Conservation (phyloP, 2,888 invertebrate species). For the Xestia rhomboidea region DNA sequence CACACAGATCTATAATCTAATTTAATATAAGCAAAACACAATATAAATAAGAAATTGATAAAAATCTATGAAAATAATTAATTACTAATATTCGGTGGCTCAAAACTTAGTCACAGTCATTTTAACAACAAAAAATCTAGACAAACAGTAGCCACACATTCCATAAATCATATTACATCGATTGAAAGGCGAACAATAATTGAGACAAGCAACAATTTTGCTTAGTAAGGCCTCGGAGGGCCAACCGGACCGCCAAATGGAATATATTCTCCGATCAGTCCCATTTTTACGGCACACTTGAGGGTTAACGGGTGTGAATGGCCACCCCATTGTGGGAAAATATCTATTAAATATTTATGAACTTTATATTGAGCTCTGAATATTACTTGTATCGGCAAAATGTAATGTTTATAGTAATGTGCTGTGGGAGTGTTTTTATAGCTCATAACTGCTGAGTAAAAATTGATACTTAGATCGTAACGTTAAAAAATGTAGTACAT, state of each 20-base stretch:
- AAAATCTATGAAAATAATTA: slow-evolving; percentile 39
- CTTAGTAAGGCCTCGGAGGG: slow-evolving; percentile 82
- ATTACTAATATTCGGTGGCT: slow-evolving; percentile 33
- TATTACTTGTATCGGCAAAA: slow-evolving; percentile 77
- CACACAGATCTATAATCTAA: not conserved
- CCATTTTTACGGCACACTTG: slow-evolving; percentile 83
- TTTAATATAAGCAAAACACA: slow-evolving; percentile 9
- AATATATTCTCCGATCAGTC: slow-evolving; percentile 87
- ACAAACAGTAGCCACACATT: slow-evolving; percentile 34
- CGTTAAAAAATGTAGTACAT: slow-evolving; percentile 60
- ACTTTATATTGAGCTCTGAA: slow-evolving; percentile 78
- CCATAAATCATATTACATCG: slow-evolving; percentile 56
- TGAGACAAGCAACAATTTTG: slow-evolving; percentile 83
- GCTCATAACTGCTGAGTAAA: slow-evolving; percentile 69
- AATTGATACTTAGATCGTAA: slow-evolving; percentile 69
- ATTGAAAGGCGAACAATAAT: slow-evolving; percentile 77
- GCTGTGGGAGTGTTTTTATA: slow-evolving; percentile 74
- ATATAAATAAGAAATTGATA: slow-evolving; percentile 7
- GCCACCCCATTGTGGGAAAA: slow-evolving; percentile 90
- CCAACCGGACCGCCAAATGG: slow-evolving; percentile 70
- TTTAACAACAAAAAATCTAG: slow-evolving; percentile 30
- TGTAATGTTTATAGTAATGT: slow-evolving; percentile 78
- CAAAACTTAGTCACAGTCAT: slow-evolving; percentile 26
- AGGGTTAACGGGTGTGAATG: slow-evolving; percentile 88
- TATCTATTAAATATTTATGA: slow-evolving; percentile 90